These are phyloP conservation scores for Halcyon chelicuti DNA, from an alignment of 2,797 vertebrate species.

Conservation along the genomic window DNA sequence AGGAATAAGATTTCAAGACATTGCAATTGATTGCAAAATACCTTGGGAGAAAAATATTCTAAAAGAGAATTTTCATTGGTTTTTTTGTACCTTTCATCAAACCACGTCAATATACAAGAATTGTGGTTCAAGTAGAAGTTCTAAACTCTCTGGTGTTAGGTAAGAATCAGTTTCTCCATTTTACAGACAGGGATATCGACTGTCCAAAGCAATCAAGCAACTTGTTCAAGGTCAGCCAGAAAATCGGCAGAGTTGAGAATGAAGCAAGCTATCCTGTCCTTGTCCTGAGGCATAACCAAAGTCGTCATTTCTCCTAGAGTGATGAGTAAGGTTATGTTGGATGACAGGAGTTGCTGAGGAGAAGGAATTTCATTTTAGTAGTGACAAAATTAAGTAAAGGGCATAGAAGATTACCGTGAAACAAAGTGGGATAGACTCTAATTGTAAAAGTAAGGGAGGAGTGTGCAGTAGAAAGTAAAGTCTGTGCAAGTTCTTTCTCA, in stretches of 20 bases:
- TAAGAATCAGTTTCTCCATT: background rate
- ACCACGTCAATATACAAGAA: background rate
- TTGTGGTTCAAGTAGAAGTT: background rate
- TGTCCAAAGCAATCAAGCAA: background rate
- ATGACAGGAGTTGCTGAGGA: conserved; percentile 34
- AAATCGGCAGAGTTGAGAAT: background rate
- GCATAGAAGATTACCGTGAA: background rate
- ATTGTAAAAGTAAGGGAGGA: background rate
- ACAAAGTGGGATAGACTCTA: background rate
- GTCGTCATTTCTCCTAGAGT: background rate
- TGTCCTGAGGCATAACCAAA: background rate
- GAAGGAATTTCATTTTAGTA: conserved; percentile 8
- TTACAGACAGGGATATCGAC: background rate
- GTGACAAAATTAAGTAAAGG: conserved; percentile 13
- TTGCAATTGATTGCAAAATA: background rate
- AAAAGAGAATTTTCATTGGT: background rate
- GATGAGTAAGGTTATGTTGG: conserved; percentile 1
- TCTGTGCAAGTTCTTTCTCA: background rate
- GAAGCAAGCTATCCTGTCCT: background rate
- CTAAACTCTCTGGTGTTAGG: background rate
- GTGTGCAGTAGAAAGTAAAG: background rate
- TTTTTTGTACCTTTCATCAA: background rate
- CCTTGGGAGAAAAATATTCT: background rate
- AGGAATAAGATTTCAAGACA: background rate
- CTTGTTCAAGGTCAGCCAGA: background rate